A percentile compares a stretch with the other conserved stretches of the same genome.
These are phyloP conservation scores for Euproctis similis DNA, from an alignment of 2,888 invertebrate species.

Conservation along the genomic window DNA sequence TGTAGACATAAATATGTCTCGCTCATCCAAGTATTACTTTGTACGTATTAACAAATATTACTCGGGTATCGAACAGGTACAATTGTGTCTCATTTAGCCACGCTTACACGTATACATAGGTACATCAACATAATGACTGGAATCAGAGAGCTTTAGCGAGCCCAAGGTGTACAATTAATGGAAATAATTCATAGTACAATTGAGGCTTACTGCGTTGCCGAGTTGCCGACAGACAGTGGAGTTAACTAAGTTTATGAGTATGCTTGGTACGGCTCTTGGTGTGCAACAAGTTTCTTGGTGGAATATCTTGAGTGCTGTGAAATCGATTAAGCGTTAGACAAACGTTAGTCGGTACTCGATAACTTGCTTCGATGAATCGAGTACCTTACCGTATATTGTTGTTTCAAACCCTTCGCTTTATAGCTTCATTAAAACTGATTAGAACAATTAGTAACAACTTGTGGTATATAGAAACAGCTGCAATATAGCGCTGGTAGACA, in stretches of 20 bases:
- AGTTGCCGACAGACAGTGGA: too few relatives aligned
- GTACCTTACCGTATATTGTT: constrained; percentile 10
- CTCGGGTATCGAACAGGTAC: constrained; percentile 20
- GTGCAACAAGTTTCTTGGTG: constrained; percentile 70
- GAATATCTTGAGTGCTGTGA: constrained; percentile 67
- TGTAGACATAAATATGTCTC: too few relatives aligned
- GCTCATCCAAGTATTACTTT: too few relatives aligned
- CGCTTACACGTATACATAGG: constrained; percentile 31
- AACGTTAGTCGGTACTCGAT: constrained; percentile 32
- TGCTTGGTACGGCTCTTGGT: constrained; percentile 60
- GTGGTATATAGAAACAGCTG: constrained; percentile 41
- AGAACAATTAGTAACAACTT: constrained; percentile 54
- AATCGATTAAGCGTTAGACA: constrained; percentile 57
- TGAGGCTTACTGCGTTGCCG: constrained; percentile 59
- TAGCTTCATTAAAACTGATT: constrained; percentile 50
- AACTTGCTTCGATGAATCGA: constrained; percentile 31
- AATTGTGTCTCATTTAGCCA: constrained; percentile 38
- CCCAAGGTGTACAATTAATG: constrained; percentile 72
- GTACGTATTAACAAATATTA: too few relatives aligned
- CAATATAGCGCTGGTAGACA: constrained; percentile 46
- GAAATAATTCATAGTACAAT: constrained; percentile 68
- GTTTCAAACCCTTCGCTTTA: constrained; percentile 21
- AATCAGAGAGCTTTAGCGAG: constrained; percentile 55
- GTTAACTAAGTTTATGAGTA: constrained; percentile 72
- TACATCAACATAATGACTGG: constrained; percentile 50